These are phyloP conservation scores for Carterocephalus palaemon DNA, from an alignment of 2,888 invertebrate genomes.

Conservation along the genomic window DNA sequence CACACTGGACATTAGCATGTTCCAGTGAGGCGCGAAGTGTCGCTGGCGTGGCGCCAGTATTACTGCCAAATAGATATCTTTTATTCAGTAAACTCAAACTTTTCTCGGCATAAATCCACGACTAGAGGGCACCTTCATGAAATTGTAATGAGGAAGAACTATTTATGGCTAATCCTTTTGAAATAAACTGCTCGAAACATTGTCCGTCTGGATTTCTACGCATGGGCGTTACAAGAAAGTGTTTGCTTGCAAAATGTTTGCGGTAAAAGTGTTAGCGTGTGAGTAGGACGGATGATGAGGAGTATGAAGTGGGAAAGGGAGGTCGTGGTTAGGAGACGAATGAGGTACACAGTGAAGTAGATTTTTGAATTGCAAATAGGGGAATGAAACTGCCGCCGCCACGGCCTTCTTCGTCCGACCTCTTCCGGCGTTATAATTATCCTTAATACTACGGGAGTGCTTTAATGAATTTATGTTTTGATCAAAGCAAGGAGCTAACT, in stretches of 20 bases:
- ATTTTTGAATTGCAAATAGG: slow-evolving; percentile 77
- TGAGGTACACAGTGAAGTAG: slow-evolving; percentile 54
- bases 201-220: slow-evolving; percentile 57
- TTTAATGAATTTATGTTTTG: slow-evolving; percentile 69
- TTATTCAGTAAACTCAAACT: slow-evolving; percentile 76
- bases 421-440: slow-evolving; percentile 69
- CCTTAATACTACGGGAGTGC: slow-evolving; percentile 67
- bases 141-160: slow-evolving; percentile 74
- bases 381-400: slow-evolving; percentile 66
- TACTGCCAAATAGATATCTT: slow-evolving; percentile 72
- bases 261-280: slow-evolving; percentile 46
- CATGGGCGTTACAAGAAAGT: slow-evolving; percentile 55
- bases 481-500: slow-evolving; percentile 60
- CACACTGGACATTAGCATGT: slow-evolving; percentile 24
- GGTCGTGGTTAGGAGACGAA: slow-evolving; percentile 40
- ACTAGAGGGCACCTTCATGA: slow-evolving; percentile 69
- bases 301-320: slow-evolving; percentile 41
- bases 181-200: slow-evolving; percentile 65
- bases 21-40: slow-evolving; percentile 48
- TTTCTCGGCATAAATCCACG: slow-evolving; percentile 72
- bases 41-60: slow-evolving; percentile 61
- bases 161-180: slow-evolving; percentile 77
- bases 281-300: slow-evolving; percentile 42
- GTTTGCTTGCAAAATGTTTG: slow-evolving; percentile 50
- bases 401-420: slow-evolving; percentile 47